phyloP scores from a whole-genome alignment of 1,140 invertebrate genomes.

The Acyrthosiphon pisum region DNA sequence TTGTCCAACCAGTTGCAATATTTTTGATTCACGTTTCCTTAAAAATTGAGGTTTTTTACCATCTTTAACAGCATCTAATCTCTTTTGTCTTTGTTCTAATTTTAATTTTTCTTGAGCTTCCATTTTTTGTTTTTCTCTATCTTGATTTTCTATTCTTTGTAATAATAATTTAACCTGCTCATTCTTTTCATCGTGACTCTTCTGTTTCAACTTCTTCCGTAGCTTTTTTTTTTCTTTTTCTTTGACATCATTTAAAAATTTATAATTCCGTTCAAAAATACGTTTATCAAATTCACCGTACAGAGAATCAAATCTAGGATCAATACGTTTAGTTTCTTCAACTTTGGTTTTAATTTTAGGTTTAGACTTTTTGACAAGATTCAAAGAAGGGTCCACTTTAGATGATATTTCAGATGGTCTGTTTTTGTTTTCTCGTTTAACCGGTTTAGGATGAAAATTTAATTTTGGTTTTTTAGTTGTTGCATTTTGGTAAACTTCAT shows the following conservation, averaged over 20 bases:
- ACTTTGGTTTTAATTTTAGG: neutral
- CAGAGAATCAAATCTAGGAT: conserved; percentile 52
- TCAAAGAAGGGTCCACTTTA: conserved; percentile 24
- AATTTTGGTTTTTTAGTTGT: neutral
- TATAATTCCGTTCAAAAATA: conserved; percentile 32
- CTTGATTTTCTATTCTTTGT: conserved; percentile 49
- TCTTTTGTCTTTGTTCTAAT: conserved; percentile 26
- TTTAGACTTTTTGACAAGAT: neutral
- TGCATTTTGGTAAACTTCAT: conserved; percentile 10
- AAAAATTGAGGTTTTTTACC: conserved; percentile 54
- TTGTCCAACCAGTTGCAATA: conserved; percentile 45
- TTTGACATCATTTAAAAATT: conserved; percentile 24
- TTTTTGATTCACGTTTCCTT: conserved; percentile 41
- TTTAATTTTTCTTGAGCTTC: conserved; percentile 32
- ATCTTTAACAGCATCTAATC: conserved; percentile 11
- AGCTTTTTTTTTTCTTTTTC: conserved; percentile 43
- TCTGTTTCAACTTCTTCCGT: conserved; percentile 23
- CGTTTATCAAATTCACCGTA: conserved; percentile 54
- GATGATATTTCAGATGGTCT: conserved; percentile 46
- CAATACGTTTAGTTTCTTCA: conserved; percentile 39
- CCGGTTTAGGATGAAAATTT: neutral
- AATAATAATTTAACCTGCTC: conserved; percentile 36
- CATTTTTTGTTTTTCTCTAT: conserved; percentile 43
- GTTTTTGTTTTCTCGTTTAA: conserved; percentile 45
- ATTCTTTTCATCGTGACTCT: neutral